Evolutionary conservation across 2,113 vertebrate genomes (phyloP).

Genomic region (Mus spicilegus): DNA sequence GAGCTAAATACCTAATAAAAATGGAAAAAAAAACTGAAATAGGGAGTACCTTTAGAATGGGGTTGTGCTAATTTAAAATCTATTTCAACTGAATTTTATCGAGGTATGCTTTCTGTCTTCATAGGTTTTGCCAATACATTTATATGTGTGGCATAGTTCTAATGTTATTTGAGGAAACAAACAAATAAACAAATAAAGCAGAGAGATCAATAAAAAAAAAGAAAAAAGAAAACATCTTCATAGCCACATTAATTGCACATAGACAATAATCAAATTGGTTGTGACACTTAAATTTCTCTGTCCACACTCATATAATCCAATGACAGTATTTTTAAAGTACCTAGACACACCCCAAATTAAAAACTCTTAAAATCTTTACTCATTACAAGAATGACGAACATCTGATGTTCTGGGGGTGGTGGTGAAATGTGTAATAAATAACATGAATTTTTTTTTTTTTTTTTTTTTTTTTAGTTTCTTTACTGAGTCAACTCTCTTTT

Average conservation of each 20-base stretch:
- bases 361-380: not conserved
- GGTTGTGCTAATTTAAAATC: constrained; percentile 46
- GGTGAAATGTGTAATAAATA: not conserved
- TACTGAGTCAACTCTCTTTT: not conserved
- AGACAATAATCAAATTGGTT: not conserved
- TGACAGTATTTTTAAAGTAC: not conserved
- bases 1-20: too few relatives aligned
- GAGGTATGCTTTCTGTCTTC: not conserved
- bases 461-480: not conserved
- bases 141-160: constrained; percentile 5
- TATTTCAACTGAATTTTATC: constrained; percentile 52
- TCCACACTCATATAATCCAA: not conserved
- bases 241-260: not conserved
- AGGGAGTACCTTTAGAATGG: constrained; percentile 59
- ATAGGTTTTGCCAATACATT: constrained; percentile 48
- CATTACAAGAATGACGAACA: not conserved
- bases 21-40: too few relatives aligned
- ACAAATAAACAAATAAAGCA: not conserved
- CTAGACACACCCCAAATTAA: not conserved
- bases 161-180: not conserved
- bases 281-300: not conserved
- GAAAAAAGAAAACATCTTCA: too few relatives aligned
- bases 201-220: constrained; percentile 51
- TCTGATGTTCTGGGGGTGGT: not conserved
- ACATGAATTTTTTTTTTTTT: not conserved